Percentiles rank a stretch among this genome's conserved stretches.
Conservation (phyloP, 2,888 invertebrate genomes). For the Amphimallon solstitiale region DNA sequence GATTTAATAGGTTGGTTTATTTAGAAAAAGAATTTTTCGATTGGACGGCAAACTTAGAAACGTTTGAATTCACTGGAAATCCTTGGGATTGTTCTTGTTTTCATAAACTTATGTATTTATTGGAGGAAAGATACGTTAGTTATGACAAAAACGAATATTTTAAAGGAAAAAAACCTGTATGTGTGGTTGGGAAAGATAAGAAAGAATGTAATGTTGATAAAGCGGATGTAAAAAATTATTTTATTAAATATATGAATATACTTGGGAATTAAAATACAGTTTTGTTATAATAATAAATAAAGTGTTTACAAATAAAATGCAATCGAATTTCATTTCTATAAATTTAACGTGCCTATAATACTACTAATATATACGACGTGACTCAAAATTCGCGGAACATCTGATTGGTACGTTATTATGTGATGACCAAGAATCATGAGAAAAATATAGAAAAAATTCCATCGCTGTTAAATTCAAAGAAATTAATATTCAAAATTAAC, state of each 20-base stretch:
- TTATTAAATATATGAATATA: not conserved
- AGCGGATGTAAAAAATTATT: not conserved
- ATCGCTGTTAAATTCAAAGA: too few relatives aligned
- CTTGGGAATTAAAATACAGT: too few relatives aligned
- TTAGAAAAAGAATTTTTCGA: slow-evolving; percentile 45
- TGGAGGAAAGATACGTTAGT: slow-evolving; percentile 37
- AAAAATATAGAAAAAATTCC: too few relatives aligned
- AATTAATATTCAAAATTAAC: too few relatives aligned
- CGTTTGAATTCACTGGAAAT: slow-evolving; percentile 48
- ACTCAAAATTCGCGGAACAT: too few relatives aligned
- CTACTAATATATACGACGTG: too few relatives aligned
- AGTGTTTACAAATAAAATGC: too few relatives aligned
- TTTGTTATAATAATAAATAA: too few relatives aligned
- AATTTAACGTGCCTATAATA: too few relatives aligned
- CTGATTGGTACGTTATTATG: too few relatives aligned
- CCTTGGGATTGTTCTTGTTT: slow-evolving; percentile 50
- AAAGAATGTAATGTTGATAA: slow-evolving; percentile 4
- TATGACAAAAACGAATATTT: slow-evolving; percentile 43
- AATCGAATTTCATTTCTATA: too few relatives aligned
- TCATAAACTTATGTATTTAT: slow-evolving; percentile 38
- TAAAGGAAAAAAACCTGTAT: slow-evolving; percentile 45
- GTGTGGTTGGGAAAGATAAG: slow-evolving; percentile 39
- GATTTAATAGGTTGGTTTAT: slow-evolving; percentile 46
- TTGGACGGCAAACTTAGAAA: slow-evolving; percentile 43
- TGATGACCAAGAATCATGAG: too few relatives aligned